Percentiles rank a stretch among this genome's conserved stretches.
These are phyloP conservation scores for Chrysina gloriosa DNA, from an alignment of 2,888 invertebrate genomes.

Conservation along the genomic window DNA sequence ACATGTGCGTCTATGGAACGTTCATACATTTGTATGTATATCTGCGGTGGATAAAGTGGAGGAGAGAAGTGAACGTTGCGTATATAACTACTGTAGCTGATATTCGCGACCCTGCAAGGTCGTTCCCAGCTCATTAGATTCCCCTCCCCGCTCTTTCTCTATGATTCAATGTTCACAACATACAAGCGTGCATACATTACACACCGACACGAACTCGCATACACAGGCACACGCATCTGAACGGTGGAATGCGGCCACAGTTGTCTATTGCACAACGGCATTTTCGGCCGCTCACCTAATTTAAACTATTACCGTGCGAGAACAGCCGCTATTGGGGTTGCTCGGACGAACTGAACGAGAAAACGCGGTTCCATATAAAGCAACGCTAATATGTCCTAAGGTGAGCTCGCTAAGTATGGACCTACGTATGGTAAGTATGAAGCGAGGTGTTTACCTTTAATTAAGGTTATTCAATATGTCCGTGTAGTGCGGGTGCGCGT, in stretches of 20 bases:
- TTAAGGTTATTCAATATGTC: too few species aligned
- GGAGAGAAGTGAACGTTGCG: conserved; percentile 63
- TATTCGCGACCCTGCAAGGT: conserved; percentile 70
- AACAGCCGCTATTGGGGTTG: not conserved
- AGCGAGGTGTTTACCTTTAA: too few species aligned
- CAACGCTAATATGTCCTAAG: not conserved
- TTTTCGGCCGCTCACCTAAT: conserved; percentile 30
- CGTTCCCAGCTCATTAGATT: conserved; percentile 59
- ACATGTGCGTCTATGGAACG: not conserved
- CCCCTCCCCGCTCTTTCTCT: conserved; percentile 68
- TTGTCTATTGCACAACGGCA: conserved; percentile 34
- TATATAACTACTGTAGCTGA: conserved; percentile 54
- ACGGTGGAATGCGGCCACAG: conserved; percentile 34
- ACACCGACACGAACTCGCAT: conserved; percentile 61
- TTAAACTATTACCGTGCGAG: conserved; percentile 23
- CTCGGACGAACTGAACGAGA: not conserved
- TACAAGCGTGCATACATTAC: conserved; percentile 68
- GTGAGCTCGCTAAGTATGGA: not conserved
- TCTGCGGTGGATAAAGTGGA: not conserved
- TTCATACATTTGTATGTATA: not conserved
- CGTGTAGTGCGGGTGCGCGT: too few species aligned
- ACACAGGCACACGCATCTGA: conserved; percentile 18
- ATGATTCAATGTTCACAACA: conserved; percentile 70
- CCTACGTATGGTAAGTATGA: too few species aligned
- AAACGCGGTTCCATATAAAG: conserved; percentile 11